A percentile compares a stretch with the other conserved stretches of the same genome.
Evolutionary conservation across 2,113 vertebrate genomes (phyloP).

Genomic region (Lutjanus erythropterus): DNA sequence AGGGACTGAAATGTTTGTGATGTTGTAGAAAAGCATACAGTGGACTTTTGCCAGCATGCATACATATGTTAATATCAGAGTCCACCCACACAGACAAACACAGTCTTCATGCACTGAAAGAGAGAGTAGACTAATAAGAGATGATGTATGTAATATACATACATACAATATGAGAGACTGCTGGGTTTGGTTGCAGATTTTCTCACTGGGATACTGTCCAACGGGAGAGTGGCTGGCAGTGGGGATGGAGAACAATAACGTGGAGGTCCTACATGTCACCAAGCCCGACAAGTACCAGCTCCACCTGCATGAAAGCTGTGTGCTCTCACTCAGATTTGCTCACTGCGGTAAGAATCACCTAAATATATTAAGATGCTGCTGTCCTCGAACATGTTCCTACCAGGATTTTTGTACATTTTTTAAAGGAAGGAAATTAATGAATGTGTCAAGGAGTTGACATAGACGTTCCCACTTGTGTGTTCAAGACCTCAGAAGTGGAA

Average conservation of each 20-base stretch:
- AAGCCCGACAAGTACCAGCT: constrained; percentile 99
- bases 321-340: constrained; percentile 96
- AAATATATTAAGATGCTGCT: not conserved
- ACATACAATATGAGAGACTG: not conserved
- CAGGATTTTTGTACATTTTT: not conserved
- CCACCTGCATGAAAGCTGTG: constrained; percentile 97
- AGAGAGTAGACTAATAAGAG: not conserved
- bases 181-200: constrained; percentile 87
- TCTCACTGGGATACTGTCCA: constrained; percentile 96
- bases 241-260: constrained; percentile 98
- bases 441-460: too few species aligned
- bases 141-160: not conserved
- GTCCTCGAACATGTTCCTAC: not conserved
- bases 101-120: not conserved
- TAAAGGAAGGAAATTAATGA: not conserved
- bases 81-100: constrained; percentile 1
- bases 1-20: constrained; percentile 24
- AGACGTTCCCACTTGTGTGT: too few species aligned
- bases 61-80: constrained; percentile 8
- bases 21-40: not conserved
- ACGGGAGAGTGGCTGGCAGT: constrained; percentile 97
- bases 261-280: constrained; percentile 95
- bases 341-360: constrained; percentile 89
- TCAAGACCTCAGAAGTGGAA: too few species aligned
- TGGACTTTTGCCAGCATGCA: constrained; percentile 6